Base-by-base conservation (phyloP, 2,888 invertebrate genomes). In the Xanthorhoe spadicearia region DNA sequence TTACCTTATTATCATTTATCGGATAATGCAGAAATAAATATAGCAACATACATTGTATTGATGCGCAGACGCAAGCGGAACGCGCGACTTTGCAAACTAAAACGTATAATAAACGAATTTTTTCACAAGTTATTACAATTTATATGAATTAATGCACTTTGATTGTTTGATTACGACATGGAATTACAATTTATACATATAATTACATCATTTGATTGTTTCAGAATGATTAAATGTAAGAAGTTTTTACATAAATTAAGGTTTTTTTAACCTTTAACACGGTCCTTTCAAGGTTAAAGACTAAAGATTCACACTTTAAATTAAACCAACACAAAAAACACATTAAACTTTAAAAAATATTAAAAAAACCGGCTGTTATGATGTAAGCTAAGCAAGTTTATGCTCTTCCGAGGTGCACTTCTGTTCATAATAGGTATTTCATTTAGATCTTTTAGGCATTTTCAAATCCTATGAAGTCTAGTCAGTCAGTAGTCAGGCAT, bases 1-100 rank as follows among this genome's bases (percentile, higher is more conserved):
- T 61, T 54, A 35, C 54, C 35, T 49, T 9, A 51, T 51, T 59
- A 58, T 58, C 49, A 15, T 0, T 48, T 56, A 46, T 56, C 56
- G 28, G 23, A 53, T 46, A 35, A 38, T 54, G 6, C 8, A 59
- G 19, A 43, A 59, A 59, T 59, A 6, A 15, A 43, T 51, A 51
- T 38, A n/a, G 38, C 28, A 51, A 38, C 50, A 18, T 59, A 59
- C 59, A 59, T 51, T 51, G 57, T 32, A 17, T 35, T 49, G n/a
- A 35, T 15, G 13, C 10, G 38, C 38, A 5, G 28, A 32, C 32
- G 32, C 7, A 13, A 13, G n/a, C n/a, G n/a, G n/a, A n/a, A n/a
- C n/a, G n/a, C n/a, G n/a, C 8, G 38, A 10, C 38, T 9, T 38
- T 38, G 38, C 2, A 38, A 43, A 43, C 3, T 13, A 43, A 23